A percentile compares a stretch with the other conserved stretches of the same genome.
phyloP scores from a whole-genome alignment of 2,113 vertebrate species.

The Erinaceus europaeus region DNA sequence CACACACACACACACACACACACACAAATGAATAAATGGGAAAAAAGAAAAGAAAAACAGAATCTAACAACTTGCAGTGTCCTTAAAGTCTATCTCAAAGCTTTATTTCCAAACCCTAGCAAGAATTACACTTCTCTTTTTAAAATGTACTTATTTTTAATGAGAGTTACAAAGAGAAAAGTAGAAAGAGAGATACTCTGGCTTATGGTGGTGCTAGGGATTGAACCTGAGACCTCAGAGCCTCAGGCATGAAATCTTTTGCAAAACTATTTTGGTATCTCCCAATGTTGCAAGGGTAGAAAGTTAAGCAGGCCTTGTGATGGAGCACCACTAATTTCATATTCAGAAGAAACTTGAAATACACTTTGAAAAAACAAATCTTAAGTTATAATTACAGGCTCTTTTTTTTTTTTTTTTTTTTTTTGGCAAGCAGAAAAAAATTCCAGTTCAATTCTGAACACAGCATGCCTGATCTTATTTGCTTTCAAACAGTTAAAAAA shows the following conservation, averaged over 20 bases:
- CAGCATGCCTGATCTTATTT: conserved; percentile 41
- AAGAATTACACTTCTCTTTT: background rate
- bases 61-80: background rate
- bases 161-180: no score
- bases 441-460: background rate
- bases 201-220: no score
- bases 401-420: no score
- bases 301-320: background rate
- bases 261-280: no score
- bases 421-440: conserved; percentile 34
- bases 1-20: no score
- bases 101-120: background rate
- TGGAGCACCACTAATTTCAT: background rate
- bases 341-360: conserved; percentile 29
- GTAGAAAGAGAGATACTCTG: no score
- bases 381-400: conserved; percentile 48
- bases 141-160: no score
- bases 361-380: background rate
- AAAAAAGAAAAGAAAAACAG: background rate
- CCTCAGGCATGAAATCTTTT: no score
- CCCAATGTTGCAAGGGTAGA: background rate
- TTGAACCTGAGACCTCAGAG: no score
- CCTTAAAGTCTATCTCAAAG: background rate
- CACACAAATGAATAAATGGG: background rate
- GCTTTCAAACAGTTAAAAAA: conserved; percentile 4